These are phyloP conservation scores for Furcula furcula DNA, from an alignment of 2,888 invertebrate species.

Conservation along the genomic window DNA sequence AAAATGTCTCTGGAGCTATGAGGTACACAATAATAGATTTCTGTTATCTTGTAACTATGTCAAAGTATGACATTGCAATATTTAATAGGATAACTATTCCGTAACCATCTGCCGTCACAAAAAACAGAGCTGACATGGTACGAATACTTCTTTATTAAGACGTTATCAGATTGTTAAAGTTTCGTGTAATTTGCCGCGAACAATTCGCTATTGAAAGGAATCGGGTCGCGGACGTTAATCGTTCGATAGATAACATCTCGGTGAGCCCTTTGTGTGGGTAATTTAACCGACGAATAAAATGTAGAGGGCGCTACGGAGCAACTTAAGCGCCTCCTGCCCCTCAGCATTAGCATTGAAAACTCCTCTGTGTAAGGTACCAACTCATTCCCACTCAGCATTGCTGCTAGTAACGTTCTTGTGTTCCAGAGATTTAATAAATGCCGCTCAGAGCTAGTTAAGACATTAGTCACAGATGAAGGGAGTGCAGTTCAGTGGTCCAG, in stretches of 20 bases:
- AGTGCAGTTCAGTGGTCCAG: too few relatives aligned
- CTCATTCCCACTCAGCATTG: too few relatives aligned
- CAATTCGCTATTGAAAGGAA: slow-evolving; percentile 22
- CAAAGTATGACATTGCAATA: not conserved
- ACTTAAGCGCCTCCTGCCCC: not conserved
- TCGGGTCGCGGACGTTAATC: slow-evolving; percentile 26
- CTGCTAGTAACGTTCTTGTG: too few relatives aligned
- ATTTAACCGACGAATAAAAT: slow-evolving; percentile 26
- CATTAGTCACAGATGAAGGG: too few relatives aligned
- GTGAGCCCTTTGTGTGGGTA: slow-evolving; percentile 26
- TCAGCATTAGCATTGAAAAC: too few relatives aligned
- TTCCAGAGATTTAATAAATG: too few relatives aligned
- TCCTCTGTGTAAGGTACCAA: too few relatives aligned
- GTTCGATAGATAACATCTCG: slow-evolving; percentile 36
- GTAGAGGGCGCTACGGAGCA: slow-evolving; percentile 7
- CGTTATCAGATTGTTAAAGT: slow-evolving; percentile 31
- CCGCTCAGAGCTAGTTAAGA: too few relatives aligned
- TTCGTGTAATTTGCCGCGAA: slow-evolving; percentile 36
- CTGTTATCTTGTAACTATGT: not conserved
- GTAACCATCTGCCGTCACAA: not conserved
- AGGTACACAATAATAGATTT: too few relatives aligned
- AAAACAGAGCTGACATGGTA: not conserved
- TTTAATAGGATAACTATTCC: not conserved
- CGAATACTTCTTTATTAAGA: slow-evolving; percentile 15
- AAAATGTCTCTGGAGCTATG: too few relatives aligned